phyloP scores from a whole-genome alignment of 2,113 vertebrate genomes.

The Arvicanthis niloticus region DNA sequence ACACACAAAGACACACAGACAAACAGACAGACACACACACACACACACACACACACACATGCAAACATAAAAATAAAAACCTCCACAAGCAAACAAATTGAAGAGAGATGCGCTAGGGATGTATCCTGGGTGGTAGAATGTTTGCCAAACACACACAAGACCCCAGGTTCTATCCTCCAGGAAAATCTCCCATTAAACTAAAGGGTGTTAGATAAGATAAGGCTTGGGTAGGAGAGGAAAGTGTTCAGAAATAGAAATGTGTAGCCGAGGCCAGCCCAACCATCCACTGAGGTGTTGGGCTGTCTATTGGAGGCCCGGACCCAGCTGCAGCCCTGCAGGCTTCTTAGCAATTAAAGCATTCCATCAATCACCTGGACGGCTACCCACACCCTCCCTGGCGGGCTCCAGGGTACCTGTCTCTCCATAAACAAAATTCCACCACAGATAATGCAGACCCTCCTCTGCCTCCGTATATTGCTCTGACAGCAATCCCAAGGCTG shows the following conservation, averaged over 20 bases:
- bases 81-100: not conserved
- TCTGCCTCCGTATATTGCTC: not conserved
- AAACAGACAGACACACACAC: too few species aligned
- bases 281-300: too few species aligned
- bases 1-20: not conserved
- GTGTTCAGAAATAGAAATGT: not conserved
- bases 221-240: not conserved
- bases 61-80: not conserved
- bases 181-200: not conserved
- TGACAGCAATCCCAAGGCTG: slow-evolving; percentile 31
- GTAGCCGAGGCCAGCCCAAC: not conserved
- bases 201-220: not conserved
- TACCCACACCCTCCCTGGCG: too few species aligned
- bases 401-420: slow-evolving; percentile 15
- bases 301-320: not conserved
- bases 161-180: not conserved
- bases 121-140: too few species aligned
- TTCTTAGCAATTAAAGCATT: not conserved
- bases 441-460: slow-evolving; percentile 72
- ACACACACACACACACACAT: not conserved
- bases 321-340: not conserved
- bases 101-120: not conserved
- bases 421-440: slow-evolving; percentile 76
- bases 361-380: not conserved
- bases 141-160: not conserved